Conservation (phyloP, 2,797 vertebrate species). For the Leptodactylus fallax region DNA sequence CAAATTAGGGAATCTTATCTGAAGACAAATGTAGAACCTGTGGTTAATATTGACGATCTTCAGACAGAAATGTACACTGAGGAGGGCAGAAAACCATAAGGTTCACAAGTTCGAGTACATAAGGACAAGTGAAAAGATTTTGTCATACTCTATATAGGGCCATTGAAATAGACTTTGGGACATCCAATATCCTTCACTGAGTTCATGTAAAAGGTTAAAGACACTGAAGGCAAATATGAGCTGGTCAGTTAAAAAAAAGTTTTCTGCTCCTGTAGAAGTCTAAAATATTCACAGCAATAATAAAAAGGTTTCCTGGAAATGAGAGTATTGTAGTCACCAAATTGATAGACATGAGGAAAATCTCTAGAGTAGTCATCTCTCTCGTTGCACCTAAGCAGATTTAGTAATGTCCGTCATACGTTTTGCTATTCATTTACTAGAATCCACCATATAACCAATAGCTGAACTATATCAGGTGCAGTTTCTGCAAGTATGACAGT, state of each 20-base stretch:
- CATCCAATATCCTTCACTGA: background rate
- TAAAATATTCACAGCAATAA: no score
- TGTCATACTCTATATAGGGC: background rate
- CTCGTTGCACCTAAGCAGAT: background rate
- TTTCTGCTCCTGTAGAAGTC: background rate
- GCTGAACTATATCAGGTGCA: no score
- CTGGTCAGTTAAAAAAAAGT: background rate
- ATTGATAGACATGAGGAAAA: background rate
- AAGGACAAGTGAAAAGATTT: background rate
- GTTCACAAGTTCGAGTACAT: background rate
- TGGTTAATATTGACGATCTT: slow-evolving; percentile 5
- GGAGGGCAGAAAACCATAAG: background rate
- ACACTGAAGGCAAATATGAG: background rate
- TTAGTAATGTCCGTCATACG: background rate
- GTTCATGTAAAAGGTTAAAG: background rate
- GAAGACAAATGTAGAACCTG: background rate
- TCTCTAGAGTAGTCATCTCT: background rate
- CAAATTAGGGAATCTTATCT: background rate
- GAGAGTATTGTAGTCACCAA: no score
- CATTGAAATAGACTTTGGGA: background rate
- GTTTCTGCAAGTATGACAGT: no score
- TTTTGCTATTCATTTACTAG: no score
- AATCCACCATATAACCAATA: no score
- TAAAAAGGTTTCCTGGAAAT: no score
- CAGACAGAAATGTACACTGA: background rate